These are phyloP conservation scores for Drosophila gaucha DNA, from an alignment of 2,888 invertebrate genomes.

Conservation along the genomic window DNA sequence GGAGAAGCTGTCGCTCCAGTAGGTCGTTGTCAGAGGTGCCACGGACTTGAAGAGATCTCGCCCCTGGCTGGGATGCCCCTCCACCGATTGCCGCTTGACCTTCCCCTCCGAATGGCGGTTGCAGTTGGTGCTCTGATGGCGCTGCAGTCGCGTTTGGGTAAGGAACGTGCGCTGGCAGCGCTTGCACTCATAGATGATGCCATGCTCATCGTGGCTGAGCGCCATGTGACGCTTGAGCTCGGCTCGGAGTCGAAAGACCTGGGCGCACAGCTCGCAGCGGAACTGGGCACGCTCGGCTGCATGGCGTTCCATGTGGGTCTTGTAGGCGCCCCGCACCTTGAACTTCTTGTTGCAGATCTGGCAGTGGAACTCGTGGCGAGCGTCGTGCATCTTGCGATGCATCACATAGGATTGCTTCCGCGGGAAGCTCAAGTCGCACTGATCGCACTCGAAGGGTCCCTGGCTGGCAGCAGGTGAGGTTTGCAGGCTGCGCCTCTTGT, in stretches of 20 bases:
- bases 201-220: constrained; percentile 78
- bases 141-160: constrained; percentile 76
- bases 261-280: constrained; percentile 65
- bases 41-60: constrained; percentile 85
- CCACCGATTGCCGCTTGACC: constrained; percentile 42
- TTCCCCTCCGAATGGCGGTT: constrained; percentile 50
- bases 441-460: constrained; percentile 67
- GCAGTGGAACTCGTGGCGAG: constrained; percentile 82
- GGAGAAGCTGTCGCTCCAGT: constrained; percentile 85
- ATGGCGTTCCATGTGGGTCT: constrained; percentile 85
- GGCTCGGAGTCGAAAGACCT: constrained; percentile 76
- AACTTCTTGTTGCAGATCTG: constrained; percentile 84
- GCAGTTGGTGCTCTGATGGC: constrained; percentile 74
- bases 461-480: constrained; percentile 31
- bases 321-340: constrained; percentile 84
- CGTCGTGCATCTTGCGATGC: constrained; percentile 85
- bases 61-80: constrained; percentile 73
- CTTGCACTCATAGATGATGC: constrained; percentile 79
- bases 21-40: constrained; percentile 85
- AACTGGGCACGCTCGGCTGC: constrained; percentile 73
- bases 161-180: constrained; percentile 83
- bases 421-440: constrained; percentile 85
- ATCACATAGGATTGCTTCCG: constrained; percentile 85
- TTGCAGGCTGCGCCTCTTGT: constrained; percentile 51
- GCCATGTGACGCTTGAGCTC: constrained; percentile 83